A percentile compares a stretch with the other conserved stretches of the same genome.
phyloP scores from a whole-genome alignment of 2,888 invertebrate species.

The Heliconius ethilla region DNA sequence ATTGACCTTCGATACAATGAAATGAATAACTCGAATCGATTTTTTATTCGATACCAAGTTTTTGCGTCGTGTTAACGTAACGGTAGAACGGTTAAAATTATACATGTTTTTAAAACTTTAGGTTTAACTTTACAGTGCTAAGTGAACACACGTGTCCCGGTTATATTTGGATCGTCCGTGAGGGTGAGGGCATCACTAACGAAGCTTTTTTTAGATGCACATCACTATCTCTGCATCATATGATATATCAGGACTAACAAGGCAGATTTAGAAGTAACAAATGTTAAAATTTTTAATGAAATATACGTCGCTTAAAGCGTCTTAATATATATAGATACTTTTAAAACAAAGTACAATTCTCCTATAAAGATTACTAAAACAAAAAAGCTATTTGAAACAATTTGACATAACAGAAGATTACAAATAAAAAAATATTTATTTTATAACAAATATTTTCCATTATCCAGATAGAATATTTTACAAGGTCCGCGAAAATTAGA shows the following conservation, averaged over 20 bases:
- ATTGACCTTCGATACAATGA: slow-evolving; percentile 75
- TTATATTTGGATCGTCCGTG: slow-evolving; percentile 71
- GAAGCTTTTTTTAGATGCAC: slow-evolving; percentile 78
- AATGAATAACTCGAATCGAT: slow-evolving; percentile 69
- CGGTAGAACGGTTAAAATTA: slow-evolving; percentile 46
- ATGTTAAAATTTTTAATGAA: slow-evolving; percentile 15
- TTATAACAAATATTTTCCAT: slow-evolving; percentile 26
- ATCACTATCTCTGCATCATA: slow-evolving; percentile 59
- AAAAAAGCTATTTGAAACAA: neutral
- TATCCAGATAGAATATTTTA: slow-evolving; percentile 49
- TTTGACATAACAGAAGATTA: neutral
- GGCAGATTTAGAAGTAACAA: slow-evolving; percentile 41
- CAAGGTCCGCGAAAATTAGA: slow-evolving; percentile 76
- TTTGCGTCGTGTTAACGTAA: slow-evolving; percentile 45
- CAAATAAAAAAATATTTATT: neutral
- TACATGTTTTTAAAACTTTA: slow-evolving; percentile 50
- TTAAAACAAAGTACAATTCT: neutral
- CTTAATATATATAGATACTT: neutral
- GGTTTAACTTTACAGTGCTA: slow-evolving; percentile 70
- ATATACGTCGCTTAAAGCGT: neutral
- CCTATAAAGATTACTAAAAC: neutral
- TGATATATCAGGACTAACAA: slow-evolving; percentile 67
- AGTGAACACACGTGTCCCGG: slow-evolving; percentile 76
- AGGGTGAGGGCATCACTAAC: slow-evolving; percentile 61
- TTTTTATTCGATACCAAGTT: slow-evolving; percentile 52